phyloP scores from a whole-genome alignment of 2,888 invertebrate species.

The Plemyria rubiginata region DNA sequence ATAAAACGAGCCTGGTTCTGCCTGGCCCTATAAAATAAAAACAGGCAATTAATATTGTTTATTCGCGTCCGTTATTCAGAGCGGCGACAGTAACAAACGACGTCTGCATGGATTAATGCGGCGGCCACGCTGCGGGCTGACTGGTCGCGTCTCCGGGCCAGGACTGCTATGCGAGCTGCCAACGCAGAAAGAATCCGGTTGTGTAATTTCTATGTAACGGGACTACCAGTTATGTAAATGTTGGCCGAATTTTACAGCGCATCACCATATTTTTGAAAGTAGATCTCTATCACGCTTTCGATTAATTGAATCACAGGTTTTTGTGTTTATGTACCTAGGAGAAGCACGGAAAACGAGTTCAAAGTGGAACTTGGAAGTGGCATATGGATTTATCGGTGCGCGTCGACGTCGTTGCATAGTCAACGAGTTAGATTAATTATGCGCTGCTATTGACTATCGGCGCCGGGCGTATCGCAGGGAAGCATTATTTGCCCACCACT shows the following conservation, averaged over 20 bases:
- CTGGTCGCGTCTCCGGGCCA: constrained; percentile 34
- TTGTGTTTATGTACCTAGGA: constrained; percentile 46
- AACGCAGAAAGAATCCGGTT: constrained; percentile 69
- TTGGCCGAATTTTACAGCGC: constrained; percentile 78
- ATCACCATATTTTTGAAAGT: constrained; percentile 74
- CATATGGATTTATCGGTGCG: constrained; percentile 55
- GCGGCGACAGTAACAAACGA: constrained; percentile 74
- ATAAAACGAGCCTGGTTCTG: constrained; percentile 72
- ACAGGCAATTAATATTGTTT: constrained; percentile 80
- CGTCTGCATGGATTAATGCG: constrained; percentile 67
- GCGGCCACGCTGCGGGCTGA: constrained; percentile 44
- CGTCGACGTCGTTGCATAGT: constrained; percentile 53
- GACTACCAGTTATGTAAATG: constrained; percentile 83
- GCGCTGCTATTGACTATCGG: constrained; percentile 48
- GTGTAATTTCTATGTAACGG: constrained; percentile 82
- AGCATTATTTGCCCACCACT: constrained; percentile 50
- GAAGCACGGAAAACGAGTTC: constrained; percentile 44
- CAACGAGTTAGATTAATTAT: constrained; percentile 61
- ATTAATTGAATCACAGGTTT: constrained; percentile 53
- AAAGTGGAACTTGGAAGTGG: constrained; percentile 41
- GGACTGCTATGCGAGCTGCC: constrained; percentile 43
- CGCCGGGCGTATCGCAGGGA: constrained; percentile 53
- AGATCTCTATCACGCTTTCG: constrained; percentile 67
- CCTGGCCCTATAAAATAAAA: constrained; percentile 78
- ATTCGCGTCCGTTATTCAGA: constrained; percentile 78